Evolutionary conservation across 2,888 invertebrate genomes (phyloP), one percentile per base, ranked within the genome.

Genomic region (Polydrusus cervinus): DNA sequence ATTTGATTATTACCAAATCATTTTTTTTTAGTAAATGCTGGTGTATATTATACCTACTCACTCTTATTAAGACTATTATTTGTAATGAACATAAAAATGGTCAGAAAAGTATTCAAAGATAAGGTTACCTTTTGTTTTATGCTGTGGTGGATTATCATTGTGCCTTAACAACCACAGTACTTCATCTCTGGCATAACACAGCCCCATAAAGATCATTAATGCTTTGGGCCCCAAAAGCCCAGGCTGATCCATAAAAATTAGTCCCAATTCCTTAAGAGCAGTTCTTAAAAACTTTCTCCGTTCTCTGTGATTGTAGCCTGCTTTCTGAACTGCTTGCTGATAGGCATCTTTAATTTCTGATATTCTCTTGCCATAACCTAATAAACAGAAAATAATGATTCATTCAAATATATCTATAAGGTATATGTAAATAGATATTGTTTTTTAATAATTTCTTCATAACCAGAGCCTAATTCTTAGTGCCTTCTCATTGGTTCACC

Each of bases 201-300:
- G 89, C 0, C 96, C 99, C 91, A 99, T 98, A 85, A 99, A 96
- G 79, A 99, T 96, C 83, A 97, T 92, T 73, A 99, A 89, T 8
- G 97, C 97, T 89, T 99, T 99, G 0, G 99, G 99, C 0, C 99
- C 99, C 53, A 99, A 88, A 20, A 99, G 89, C 0, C 99, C 98
- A 3, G 99, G 99, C 86, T 99, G 98, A 88, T 99, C 99, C 14
- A 98, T 96, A 85, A 99, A 92, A 82, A 99, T 95, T 2, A 98
- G 90, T 0, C 96, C 96, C 76, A 99, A 88, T 87, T 99, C 99
- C 85, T 98, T 97, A 18, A 99, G 88, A 1, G 98, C 97, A 2
- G 97, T 96, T 71, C 99, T 92, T 75, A 99, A 89, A 87, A 98
- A 99, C 88, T 99, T 98, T 80, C 99, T 91, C 68, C 99, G 90